These are phyloP conservation scores for Oreohelix idahoensis DNA, from an alignment of 1,140 invertebrate species.

Conservation along the genomic window DNA sequence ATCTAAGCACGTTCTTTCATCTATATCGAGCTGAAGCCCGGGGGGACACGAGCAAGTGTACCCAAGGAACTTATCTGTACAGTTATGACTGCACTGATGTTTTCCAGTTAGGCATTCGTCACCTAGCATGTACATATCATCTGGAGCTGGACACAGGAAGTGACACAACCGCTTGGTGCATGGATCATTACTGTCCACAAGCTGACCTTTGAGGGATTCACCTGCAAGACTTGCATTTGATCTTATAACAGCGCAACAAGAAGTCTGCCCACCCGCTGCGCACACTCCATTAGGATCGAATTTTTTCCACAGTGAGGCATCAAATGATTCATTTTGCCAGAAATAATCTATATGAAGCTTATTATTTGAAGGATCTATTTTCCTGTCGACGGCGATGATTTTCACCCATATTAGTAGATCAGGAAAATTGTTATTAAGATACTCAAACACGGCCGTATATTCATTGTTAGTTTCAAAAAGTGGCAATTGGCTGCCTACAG, in stretches of 20 bases:
- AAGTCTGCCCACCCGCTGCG: background rate
- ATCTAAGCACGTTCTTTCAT: background rate
- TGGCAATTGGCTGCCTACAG: background rate
- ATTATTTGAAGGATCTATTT: background rate
- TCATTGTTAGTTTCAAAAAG: background rate
- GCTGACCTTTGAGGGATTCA: background rate
- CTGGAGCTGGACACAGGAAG: background rate
- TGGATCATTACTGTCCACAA: background rate
- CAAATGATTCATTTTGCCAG: background rate
- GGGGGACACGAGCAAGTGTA: background rate
- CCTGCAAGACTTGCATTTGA: background rate
- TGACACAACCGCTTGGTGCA: background rate
- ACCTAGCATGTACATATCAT: background rate
- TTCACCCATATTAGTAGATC: background rate
- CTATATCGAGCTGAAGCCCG: background rate
- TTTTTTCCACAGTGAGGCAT: background rate
- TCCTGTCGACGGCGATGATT: background rate
- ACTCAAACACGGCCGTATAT: background rate
- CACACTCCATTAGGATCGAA: background rate
- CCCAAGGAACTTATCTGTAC: background rate
- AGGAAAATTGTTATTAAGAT: background rate
- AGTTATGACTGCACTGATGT: background rate
- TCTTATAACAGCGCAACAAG: background rate
- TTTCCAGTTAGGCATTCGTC: background rate
- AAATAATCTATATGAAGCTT: background rate